These are phyloP conservation scores for Holothuria glaberrima DNA, from an alignment of 35 echinoderm and acorn worm species.

Conservation along the genomic window DNA sequence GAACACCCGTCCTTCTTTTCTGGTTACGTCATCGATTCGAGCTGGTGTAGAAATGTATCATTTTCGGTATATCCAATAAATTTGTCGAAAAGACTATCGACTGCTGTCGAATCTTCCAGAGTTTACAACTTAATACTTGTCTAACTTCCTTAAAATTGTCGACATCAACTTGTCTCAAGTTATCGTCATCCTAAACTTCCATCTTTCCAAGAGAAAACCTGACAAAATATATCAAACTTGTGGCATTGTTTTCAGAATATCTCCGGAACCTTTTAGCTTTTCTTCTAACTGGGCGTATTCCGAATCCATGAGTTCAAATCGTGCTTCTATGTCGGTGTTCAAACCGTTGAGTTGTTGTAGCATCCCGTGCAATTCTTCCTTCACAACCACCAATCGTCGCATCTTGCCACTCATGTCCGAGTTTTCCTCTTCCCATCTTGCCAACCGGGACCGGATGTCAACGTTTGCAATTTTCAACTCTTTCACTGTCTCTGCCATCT, in stretches of 20 bases:
- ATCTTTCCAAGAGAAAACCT: too few relatives aligned
- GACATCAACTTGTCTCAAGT: too few relatives aligned
- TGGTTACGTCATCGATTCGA: too few relatives aligned
- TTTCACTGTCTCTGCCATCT: slow-evolving; percentile 58
- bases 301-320: slow-evolving; percentile 85
- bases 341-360: slow-evolving; percentile 70
- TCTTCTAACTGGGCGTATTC: slow-evolving; percentile 76
- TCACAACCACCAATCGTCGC: slow-evolving; percentile 59
- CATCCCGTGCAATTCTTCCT: slow-evolving; percentile 77
- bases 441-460: slow-evolving; percentile 57
- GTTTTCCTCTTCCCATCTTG: slow-evolving; percentile 65
- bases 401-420: slow-evolving; percentile 64
- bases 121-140: too few relatives aligned
- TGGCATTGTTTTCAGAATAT: slow-evolving; percentile 5
- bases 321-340: slow-evolving; percentile 73
- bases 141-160: too few relatives aligned
- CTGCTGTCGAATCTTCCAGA: too few relatives aligned
- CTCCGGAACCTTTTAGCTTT: slow-evolving; percentile 25
- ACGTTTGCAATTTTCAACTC: slow-evolving; percentile 65
- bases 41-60: too few relatives aligned
- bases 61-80: too few relatives aligned
- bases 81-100: too few relatives aligned
- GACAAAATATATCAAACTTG: not conserved
- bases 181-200: too few relatives aligned
- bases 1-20: too few relatives aligned